Base-by-base conservation (phyloP, 2,888 invertebrate genomes). In the Oscheius sp. region DNA sequence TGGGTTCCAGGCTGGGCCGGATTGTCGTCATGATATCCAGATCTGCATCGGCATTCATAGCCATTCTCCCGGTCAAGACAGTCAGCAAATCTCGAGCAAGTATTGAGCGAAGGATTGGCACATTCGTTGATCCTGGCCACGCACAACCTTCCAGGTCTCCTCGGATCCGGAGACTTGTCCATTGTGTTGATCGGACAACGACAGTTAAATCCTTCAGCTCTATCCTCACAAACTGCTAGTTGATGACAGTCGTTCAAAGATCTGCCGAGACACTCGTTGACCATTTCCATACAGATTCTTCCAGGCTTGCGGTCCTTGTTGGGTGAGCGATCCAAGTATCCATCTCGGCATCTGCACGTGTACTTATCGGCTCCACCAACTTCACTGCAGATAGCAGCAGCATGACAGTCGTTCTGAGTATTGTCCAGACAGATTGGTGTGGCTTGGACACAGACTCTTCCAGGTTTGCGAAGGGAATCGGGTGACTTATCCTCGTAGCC, bases 181-280 rank as follows among this genome's bases (percentile, higher is more conserved):
- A 82, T 84, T 7, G 81, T 77, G 58, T 79, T 86, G 35, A 87
- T 78, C 0, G 88, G 86, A 66, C 89, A 89, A 9, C 87, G 79
- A 72, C 88, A 88, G 1, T 77, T 79, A 76, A 83, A 86, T 32
- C 83, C 94, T 5, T 95, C 96, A 2, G 93, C 92, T 57, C 79
- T 73, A 74, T 89, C 87, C 68, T 88, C 84, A 78, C 89, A 89
- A n/a, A 87, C 80, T 37, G 88, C 89, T 47, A 80, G 48, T 1
- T 83, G 75, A 70, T 88, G 86, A 70, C 89, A 89, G 73, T 88
- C 88, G 77, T 89, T 89, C 66, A 89, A 73, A 0, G 80, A 77
- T 9, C 86, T 74, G 58, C 86, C 87, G 42, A 89, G 78, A 65
- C 89, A 89, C 70, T 89, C 89, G 76, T 89, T 89, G 35, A 86